Evolutionary conservation across 2,113 vertebrate species (phyloP).

Genomic region (Phylloscopus trochilus): DNA sequence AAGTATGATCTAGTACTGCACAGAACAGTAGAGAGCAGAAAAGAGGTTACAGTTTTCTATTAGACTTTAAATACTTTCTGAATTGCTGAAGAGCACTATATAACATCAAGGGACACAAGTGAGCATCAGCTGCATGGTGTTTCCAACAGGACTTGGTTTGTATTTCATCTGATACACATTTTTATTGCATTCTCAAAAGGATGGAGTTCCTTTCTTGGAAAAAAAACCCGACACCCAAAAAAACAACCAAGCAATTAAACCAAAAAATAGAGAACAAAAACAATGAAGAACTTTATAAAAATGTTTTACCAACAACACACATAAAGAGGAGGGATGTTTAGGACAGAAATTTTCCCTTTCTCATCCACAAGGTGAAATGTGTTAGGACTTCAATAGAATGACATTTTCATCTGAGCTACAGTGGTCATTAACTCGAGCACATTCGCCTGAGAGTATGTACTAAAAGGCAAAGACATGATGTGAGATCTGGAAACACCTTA

Average conservation of each 20-base stretch:
- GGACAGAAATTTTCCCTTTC: not conserved
- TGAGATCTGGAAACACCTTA: not conserved
- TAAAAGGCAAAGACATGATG: not conserved
- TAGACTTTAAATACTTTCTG: not conserved
- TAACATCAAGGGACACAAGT: not conserved
- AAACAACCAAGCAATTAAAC: fast-evolving
- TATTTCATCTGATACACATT: not conserved
- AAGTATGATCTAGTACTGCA: not conserved
- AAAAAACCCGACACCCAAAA: not conserved
- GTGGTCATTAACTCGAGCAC: not conserved
- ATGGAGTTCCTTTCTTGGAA: not conserved
- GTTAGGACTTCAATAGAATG: not conserved
- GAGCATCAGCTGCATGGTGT: not conserved
- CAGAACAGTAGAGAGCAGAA: not conserved
- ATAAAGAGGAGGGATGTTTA: not conserved
- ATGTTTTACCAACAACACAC: not conserved
- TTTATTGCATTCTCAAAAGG: not conserved
- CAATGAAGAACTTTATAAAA: not conserved
- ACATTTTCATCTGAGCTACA: not conserved
- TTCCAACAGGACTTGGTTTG: not conserved
- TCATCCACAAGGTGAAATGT: not conserved
- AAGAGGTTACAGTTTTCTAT: not conserved
- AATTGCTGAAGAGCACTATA: not conserved
- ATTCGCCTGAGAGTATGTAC: fast-evolving
- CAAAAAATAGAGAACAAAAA: not conserved